These are phyloP conservation scores for Diploptera punctata DNA, from an alignment of 2,888 invertebrate species.

Conservation along the genomic window DNA sequence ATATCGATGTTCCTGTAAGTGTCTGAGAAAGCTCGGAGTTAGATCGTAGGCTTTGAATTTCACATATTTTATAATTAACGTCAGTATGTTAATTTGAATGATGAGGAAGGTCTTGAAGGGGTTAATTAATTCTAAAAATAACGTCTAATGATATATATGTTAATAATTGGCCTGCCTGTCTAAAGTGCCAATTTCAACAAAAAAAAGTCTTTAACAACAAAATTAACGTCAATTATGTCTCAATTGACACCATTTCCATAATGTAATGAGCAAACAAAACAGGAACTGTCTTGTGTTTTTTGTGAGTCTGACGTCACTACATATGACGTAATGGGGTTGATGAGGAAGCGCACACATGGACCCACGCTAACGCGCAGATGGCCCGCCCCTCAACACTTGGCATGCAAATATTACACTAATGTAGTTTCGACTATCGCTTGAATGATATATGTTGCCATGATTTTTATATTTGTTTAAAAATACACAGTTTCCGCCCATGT, in stretches of 20 bases:
- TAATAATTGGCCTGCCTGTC: constrained; percentile 7
- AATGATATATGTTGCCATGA: no score
- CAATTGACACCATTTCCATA: constrained; percentile 12
- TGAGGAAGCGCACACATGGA: background rate
- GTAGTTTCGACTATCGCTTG: no score
- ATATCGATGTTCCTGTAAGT: no score
- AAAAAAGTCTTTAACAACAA: constrained; percentile 4
- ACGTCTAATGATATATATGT: background rate
- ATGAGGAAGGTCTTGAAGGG: background rate
- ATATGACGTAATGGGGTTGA: constrained; percentile 12
- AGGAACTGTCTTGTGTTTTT: constrained; percentile 17
- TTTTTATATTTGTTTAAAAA: no score
- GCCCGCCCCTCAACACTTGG: no score
- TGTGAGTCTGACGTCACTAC: constrained; percentile 8
- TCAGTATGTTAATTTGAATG: background rate
- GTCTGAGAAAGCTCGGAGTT: no score
- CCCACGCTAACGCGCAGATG: background rate
- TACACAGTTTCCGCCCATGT: no score
- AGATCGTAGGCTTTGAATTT: no score
- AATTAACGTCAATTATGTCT: constrained; percentile 34
- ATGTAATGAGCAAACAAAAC: constrained; percentile 15
- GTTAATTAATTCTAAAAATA: constrained; percentile 12
- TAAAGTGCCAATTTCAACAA: background rate
- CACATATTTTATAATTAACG: background rate
- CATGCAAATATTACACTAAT: no score